Evolutionary conservation across 1,140 invertebrate species (phyloP).

Genomic region (Drosophila rhopaloa): DNA sequence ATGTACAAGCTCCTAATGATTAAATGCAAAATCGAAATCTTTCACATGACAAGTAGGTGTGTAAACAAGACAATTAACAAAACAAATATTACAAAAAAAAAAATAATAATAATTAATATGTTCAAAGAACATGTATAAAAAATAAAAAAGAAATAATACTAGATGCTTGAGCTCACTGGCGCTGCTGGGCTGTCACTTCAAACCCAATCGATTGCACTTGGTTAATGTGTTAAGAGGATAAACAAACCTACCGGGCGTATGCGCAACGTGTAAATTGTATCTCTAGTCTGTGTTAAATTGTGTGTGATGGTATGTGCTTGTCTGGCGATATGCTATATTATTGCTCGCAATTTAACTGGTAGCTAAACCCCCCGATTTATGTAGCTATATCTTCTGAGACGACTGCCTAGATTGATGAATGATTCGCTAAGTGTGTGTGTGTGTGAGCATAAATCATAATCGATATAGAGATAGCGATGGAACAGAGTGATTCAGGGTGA

Average conservation of each 20-base stretch:
- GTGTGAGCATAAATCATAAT: slow-evolving; percentile 36
- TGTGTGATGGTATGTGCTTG: slow-evolving; percentile 24
- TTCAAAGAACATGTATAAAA: neutral
- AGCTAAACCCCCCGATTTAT: slow-evolving; percentile 22
- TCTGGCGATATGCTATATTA: slow-evolving; percentile 30
- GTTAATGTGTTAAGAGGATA: slow-evolving; percentile 48
- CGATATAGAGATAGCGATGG: slow-evolving; percentile 42
- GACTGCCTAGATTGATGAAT: slow-evolving; percentile 34
- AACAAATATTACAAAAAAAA: slow-evolving; percentile 27
- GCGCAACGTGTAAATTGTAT: slow-evolving; percentile 26
- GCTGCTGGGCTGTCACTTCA: slow-evolving; percentile 26
- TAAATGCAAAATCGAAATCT: slow-evolving; percentile 23
- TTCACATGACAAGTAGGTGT: slow-evolving; percentile 56
- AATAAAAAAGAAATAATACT: slow-evolving; percentile 29
- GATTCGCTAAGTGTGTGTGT: slow-evolving; percentile 33
- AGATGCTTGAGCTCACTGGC: slow-evolving; percentile 25
- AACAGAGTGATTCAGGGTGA: slow-evolving; percentile 15
- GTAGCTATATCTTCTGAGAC: slow-evolving; percentile 18
- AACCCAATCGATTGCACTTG: slow-evolving; percentile 37
- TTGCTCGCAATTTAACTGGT: slow-evolving; percentile 38
- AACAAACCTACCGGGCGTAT: slow-evolving; percentile 49
- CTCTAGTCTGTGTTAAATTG: slow-evolving; percentile 24
- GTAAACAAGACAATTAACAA: slow-evolving; percentile 54
- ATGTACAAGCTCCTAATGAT: slow-evolving; percentile 37
- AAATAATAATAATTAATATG: neutral